Conservation (phyloP, 2,797 vertebrate genomes). For the Dendrocincla fuliginosa region DNA sequence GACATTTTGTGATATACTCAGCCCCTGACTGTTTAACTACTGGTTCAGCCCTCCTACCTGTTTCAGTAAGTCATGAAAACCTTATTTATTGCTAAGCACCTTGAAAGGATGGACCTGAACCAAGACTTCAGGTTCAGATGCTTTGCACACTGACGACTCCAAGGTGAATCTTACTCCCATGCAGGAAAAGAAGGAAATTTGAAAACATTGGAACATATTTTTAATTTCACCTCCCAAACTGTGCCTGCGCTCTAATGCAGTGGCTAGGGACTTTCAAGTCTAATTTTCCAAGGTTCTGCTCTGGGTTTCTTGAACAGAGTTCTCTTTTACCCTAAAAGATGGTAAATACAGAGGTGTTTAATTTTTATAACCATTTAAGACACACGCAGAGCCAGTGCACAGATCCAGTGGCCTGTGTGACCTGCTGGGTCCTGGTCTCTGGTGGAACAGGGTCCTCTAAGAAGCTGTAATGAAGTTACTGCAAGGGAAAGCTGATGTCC, state of each 20-base stretch:
- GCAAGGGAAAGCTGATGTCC: background rate
- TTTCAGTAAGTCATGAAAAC: conserved; percentile 21
- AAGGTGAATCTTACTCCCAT: background rate
- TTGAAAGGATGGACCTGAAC: background rate
- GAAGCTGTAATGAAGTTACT: background rate
- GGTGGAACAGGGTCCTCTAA: background rate
- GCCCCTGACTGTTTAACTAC: background rate
- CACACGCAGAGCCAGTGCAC: background rate
- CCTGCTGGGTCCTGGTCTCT: background rate
- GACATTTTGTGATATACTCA: background rate
- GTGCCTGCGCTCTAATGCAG: background rate
- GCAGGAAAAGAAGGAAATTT: background rate
- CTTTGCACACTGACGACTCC: background rate
- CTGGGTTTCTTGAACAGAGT: background rate
- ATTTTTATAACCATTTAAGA: background rate
- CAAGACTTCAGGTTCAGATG: background rate
- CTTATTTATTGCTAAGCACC: conserved; percentile 10
- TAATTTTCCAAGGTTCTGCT: background rate
- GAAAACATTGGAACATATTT: background rate
- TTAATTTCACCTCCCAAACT: background rate
- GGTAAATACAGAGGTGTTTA: background rate
- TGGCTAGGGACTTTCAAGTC: background rate
- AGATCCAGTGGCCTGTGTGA: rapidly evolving
- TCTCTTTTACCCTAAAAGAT: background rate
- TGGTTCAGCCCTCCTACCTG: background rate